phyloP scores from a whole-genome alignment of 2,888 invertebrate species.

The Ferrisia virgata region DNA sequence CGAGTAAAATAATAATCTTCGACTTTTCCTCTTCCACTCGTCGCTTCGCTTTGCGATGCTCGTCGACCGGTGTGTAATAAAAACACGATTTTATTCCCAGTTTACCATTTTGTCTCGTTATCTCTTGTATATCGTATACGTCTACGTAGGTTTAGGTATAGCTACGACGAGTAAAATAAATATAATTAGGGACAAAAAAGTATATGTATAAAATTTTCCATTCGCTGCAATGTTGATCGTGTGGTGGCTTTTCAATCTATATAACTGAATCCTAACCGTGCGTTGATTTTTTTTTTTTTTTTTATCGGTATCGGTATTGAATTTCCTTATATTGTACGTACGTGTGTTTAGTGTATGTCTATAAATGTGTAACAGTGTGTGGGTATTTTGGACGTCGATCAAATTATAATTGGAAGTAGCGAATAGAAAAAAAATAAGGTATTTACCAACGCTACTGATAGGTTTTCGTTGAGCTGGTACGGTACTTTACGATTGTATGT shows the following conservation, averaged over 20 bases:
- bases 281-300: neutral
- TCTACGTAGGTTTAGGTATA: too few species aligned
- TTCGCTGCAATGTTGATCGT: neutral
- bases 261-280: neutral
- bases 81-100: neutral
- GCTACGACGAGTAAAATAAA: neutral
- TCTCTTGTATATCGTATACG: neutral
- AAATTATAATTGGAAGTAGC: constrained; percentile 3
- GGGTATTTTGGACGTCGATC: neutral
- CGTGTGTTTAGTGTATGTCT: neutral
- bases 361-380: too few species aligned
- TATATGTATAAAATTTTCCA: neutral
- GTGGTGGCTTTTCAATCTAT: neutral
- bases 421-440: neutral
- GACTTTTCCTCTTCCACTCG: neutral
- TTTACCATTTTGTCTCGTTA: neutral
- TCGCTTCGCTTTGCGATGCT: too few species aligned
- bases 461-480: neutral
- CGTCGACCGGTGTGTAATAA: neutral
- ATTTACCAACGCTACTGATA: neutral
- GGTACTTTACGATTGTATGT: neutral
- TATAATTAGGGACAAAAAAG: neutral
- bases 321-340: neutral
- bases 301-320: neutral
- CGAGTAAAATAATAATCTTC: neutral